phyloP scores from a whole-genome alignment of 2,888 invertebrate species.

The Lithophane leautieri region DNA sequence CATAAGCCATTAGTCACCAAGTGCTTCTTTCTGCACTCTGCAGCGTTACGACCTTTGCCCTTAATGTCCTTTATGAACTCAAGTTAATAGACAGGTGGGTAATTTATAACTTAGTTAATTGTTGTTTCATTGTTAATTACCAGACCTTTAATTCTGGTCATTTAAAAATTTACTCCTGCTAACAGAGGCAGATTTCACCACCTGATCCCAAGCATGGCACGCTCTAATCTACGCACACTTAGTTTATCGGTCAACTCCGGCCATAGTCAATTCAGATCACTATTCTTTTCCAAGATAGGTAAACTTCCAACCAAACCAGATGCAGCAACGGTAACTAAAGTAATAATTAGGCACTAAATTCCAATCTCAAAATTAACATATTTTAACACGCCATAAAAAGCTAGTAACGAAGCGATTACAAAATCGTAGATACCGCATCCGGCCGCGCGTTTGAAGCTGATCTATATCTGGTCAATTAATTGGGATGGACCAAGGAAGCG shows the following conservation, averaged over 20 bases:
- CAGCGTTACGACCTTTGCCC: conserved; percentile 41
- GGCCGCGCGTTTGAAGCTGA: conserved; percentile 57
- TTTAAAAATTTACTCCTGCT: not conserved
- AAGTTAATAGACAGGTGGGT: not conserved
- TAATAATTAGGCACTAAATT: conserved; percentile 40
- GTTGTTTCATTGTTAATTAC: not conserved
- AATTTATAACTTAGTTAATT: not conserved
- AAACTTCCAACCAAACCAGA: conserved; percentile 43
- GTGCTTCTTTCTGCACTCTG: conserved; percentile 27
- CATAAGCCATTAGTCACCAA: conserved; percentile 45
- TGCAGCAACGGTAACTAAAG: conserved; percentile 33
- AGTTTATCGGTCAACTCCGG: too few species aligned
- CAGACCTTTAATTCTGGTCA: not conserved
- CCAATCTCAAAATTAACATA: conserved; percentile 51
- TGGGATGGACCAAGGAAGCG: conserved; percentile 67
- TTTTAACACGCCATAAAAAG: conserved; percentile 57
- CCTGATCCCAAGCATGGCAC: too few species aligned
- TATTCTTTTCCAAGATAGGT: not conserved
- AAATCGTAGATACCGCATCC: conserved; percentile 57
- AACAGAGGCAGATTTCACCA: not conserved
- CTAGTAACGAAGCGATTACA: conserved; percentile 49
- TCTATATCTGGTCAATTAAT: conserved; percentile 72
- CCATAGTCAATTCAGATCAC: not conserved
- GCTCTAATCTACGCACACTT: too few species aligned
- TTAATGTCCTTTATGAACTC: conserved; percentile 8